Conservation (phyloP, 2,113 vertebrate species). For the Vulpes lagopus region DNA sequence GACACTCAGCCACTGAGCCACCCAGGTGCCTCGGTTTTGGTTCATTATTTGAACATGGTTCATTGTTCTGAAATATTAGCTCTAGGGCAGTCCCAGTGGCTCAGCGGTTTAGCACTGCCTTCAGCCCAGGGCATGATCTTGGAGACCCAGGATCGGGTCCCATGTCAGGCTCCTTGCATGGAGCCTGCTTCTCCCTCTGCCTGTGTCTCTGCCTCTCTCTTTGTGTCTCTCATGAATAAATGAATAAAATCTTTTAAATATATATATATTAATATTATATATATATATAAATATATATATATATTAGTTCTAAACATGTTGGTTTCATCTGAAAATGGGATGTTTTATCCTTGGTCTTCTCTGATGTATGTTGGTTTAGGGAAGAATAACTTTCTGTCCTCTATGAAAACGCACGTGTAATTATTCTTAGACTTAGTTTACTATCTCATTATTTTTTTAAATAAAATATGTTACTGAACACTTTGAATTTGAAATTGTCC, state of each 20-base stretch:
- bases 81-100: background rate
- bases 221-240: no score
- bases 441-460: background rate
- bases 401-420: background rate
- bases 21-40: background rate
- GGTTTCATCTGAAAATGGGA: conserved; percentile 20
- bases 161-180: no score
- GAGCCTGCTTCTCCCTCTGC: no score
- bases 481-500: conserved; percentile 62
- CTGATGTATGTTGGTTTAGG: background rate
- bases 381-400: background rate
- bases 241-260: no score
- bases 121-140: no score
- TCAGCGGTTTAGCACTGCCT: no score
- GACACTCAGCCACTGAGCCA: no score
- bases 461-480: background rate
- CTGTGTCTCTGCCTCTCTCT: no score
- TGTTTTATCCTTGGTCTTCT: background rate
- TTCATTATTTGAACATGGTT: conserved; percentile 25
- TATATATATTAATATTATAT: no score
- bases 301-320: background rate
- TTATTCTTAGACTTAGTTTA: conserved; percentile 33
- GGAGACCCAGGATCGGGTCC: no score
- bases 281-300: no score
- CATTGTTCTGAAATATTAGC: background rate